Percentiles rank a stretch among this genome's conserved stretches.
Evolutionary conservation across 2,888 invertebrate genomes (phyloP).

Genomic region (Hyposoter didymator): DNA sequence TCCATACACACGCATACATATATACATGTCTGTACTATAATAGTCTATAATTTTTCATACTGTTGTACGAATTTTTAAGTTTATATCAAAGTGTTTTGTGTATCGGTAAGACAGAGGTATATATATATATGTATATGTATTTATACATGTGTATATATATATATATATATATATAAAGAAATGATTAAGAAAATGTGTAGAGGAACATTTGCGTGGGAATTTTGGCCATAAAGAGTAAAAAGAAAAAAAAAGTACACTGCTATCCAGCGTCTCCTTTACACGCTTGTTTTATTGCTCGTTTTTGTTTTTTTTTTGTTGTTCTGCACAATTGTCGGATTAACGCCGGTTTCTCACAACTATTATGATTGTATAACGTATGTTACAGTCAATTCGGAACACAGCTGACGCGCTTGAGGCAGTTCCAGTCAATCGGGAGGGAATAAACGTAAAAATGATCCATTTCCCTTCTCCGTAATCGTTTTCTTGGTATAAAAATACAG

Average conservation of each 20-base stretch:
- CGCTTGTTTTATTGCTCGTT: slow-evolving; percentile 39
- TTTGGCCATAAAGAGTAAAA: slow-evolving; percentile 47
- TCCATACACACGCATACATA: slow-evolving; percentile 76
- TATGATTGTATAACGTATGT: slow-evolving; percentile 19
- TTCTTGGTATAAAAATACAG: slow-evolving; percentile 21
- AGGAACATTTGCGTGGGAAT: slow-evolving; percentile 39
- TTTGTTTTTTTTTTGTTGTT: not conserved
- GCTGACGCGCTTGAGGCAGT: not conserved
- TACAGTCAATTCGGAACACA: slow-evolving; percentile 29
- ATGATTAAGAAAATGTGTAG: slow-evolving; percentile 23
- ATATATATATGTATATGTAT: not conserved
- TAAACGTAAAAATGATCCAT: not conserved
- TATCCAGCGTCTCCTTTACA: slow-evolving; percentile 42
- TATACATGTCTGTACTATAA: slow-evolving; percentile 85
- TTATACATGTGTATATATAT: slow-evolving; percentile 6
- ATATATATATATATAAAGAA: slow-evolving; percentile 20
- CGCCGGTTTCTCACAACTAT: not conserved
- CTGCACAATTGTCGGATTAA: not conserved
- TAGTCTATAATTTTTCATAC: slow-evolving; percentile 95
- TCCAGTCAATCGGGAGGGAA: slow-evolving; percentile 12
- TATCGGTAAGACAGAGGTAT: slow-evolving; percentile 85
- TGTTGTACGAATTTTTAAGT: slow-evolving; percentile 94
- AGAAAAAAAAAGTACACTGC: slow-evolving; percentile 54
- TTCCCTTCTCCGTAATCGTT: not conserved
- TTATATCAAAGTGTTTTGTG: slow-evolving; percentile 95